phyloP scores from a whole-genome alignment of 2,113 vertebrate species.

The Pygoscelis adeliae region DNA sequence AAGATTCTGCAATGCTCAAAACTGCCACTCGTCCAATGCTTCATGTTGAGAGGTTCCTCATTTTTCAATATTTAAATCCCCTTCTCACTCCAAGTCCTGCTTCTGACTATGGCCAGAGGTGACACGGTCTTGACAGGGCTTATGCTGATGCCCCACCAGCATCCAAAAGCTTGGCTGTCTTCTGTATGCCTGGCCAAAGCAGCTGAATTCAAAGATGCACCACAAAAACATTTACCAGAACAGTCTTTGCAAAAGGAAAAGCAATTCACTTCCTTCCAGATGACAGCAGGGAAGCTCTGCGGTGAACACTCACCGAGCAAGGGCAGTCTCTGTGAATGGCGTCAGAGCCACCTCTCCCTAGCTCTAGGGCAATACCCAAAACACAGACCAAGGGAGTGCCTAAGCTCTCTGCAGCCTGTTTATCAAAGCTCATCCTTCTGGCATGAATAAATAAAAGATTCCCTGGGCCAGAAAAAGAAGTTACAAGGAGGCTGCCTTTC shows the following conservation, averaged over 20 bases:
- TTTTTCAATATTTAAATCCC: neutral
- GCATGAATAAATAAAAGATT: neutral
- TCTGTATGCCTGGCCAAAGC: neutral
- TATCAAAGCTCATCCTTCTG: neutral
- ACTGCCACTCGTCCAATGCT: neutral
- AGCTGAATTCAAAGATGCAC: neutral
- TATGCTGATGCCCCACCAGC: neutral
- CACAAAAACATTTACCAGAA: neutral
- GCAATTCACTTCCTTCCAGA: neutral
- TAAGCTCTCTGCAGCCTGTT: neutral
- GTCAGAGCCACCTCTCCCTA: neutral
- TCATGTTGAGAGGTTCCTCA: neutral
- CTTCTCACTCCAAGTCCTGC: neutral
- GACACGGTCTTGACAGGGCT: neutral
- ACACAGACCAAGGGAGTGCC: neutral
- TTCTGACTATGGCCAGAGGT: neutral
- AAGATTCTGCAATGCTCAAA: neutral
- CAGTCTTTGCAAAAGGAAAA: neutral
- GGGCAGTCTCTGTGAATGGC: neutral
- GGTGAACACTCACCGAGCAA: neutral
- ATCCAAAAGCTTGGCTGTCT: neutral
- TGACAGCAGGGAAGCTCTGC: rapidly evolving
- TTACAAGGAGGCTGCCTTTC: neutral
- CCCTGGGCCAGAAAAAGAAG: neutral
- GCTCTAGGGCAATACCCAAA: neutral